Percentiles rank a stretch among this genome's conserved stretches.
Evolutionary conservation across 2,113 vertebrate genomes (phyloP).

Genomic region (Sphaerodactylus townsendi): DNA sequence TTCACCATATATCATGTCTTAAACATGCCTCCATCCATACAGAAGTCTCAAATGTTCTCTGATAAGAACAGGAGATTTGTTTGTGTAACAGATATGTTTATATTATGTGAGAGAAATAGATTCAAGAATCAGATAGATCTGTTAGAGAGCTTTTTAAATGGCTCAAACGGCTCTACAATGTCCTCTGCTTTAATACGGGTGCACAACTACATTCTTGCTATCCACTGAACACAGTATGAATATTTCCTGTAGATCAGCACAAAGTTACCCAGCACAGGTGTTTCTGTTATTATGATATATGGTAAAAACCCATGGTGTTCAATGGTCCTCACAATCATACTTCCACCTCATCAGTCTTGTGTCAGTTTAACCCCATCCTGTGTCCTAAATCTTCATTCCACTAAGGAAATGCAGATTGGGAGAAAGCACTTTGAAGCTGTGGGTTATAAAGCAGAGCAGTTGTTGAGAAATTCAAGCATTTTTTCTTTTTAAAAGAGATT

Average conservation of each 20-base stretch:
- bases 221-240: conserved; percentile 11
- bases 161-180: background rate
- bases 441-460: conserved; percentile 55
- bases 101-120: background rate
- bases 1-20: conserved; percentile 32
- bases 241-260: conserved; percentile 65
- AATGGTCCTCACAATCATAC: conserved; percentile 65
- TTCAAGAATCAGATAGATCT: background rate
- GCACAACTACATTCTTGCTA: conserved; percentile 47
- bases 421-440: conserved; percentile 60
- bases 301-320: conserved; percentile 66
- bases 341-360: conserved; percentile 78
- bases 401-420: conserved; percentile 56
- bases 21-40: no score
- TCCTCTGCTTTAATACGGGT: background rate
- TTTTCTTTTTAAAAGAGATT: background rate
- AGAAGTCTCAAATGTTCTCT: background rate
- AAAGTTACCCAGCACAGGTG: conserved; percentile 67
- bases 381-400: conserved; percentile 57
- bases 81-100: background rate
- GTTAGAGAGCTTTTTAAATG: background rate
- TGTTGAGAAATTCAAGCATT: conserved; percentile 48
- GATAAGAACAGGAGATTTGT: background rate
- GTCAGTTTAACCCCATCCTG: conserved; percentile 60
- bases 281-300: conserved; percentile 75